Evolutionary conservation across 2,113 vertebrate species (phyloP).

Genomic region (Pedionomus torquatus): DNA sequence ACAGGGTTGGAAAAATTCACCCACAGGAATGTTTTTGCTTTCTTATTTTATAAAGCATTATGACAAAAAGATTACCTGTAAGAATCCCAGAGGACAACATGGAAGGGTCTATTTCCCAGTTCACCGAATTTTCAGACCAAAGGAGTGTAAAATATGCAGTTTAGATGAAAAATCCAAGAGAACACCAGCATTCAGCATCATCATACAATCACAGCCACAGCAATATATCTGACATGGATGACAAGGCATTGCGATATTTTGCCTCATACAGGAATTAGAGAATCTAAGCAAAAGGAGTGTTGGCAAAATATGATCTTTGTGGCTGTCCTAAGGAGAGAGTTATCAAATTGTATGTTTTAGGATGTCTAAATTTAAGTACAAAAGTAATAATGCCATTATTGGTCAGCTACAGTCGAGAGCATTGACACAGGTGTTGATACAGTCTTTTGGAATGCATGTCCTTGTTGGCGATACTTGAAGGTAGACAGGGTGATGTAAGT

Average conservation of each 20-base stretch:
- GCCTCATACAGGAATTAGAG: not conserved
- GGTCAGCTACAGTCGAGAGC: not conserved
- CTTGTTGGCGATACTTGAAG: not conserved
- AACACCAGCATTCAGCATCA: not conserved
- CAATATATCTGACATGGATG: not conserved
- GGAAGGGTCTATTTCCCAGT: not conserved
- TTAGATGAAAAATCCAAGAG: not conserved
- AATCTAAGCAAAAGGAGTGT: not conserved
- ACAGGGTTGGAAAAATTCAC: not conserved
- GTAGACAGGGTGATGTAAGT: not conserved
- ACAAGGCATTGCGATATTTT: not conserved
- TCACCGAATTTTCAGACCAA: not conserved
- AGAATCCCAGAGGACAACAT: not conserved
- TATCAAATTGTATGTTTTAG: not conserved
- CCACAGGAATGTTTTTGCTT: not conserved
- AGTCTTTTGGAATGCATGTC: not conserved
- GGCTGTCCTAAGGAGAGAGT: not conserved
- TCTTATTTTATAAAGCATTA: not conserved
- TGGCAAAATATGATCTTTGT: not conserved
- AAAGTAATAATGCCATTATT: not conserved
- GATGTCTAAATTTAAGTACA: not conserved
- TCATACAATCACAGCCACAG: not conserved
- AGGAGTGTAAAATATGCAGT: not conserved
- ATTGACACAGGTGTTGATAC: not conserved
- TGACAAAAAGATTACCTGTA: not conserved